phyloP scores from a whole-genome alignment of 1,140 invertebrate genomes.

The Leptoteleia sp. region DNA sequence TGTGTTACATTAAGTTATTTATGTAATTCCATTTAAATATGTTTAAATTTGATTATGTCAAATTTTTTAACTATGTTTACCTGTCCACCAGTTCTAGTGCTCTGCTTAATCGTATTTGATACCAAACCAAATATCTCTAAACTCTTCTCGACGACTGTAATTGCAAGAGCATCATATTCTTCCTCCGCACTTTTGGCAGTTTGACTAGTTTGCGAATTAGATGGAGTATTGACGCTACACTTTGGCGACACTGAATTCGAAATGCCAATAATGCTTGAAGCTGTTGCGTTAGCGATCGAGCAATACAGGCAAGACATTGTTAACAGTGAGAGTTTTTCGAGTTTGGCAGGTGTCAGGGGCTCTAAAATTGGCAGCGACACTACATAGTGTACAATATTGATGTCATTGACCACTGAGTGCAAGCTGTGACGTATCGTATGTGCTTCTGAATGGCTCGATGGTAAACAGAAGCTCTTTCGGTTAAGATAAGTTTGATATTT shows the following conservation, averaged over 20 bases:
- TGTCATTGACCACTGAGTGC: conserved; percentile 89
- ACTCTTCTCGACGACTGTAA: conserved; percentile 87
- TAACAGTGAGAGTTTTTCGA: conserved; percentile 89
- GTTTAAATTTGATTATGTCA: too few relatives aligned
- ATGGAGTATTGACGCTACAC: conserved; percentile 77
- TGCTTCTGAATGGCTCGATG: conserved; percentile 88
- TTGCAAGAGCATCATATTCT: conserved; percentile 86
- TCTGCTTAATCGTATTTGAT: conserved; percentile 89
- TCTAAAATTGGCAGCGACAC: conserved; percentile 92
- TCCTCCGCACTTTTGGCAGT: conserved; percentile 83
- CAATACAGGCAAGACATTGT: conserved; percentile 91
- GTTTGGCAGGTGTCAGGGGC: conserved; percentile 89
- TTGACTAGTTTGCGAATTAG: conserved; percentile 76
- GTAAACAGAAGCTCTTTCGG: conserved; percentile 85
- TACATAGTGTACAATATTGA: conserved; percentile 90
- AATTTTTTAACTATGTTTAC: conserved; percentile 81
- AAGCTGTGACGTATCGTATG: conserved; percentile 87
- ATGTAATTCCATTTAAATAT: too few relatives aligned
- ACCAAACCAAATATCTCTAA: conserved; percentile 92
- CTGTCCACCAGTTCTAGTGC: conserved; percentile 92
- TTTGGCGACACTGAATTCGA: conserved; percentile 85
- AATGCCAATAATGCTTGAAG: conserved; percentile 85
- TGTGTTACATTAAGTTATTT: too few relatives aligned
- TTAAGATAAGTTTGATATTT: conserved; percentile 86
- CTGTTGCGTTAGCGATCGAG: conserved; percentile 86